Percentiles rank a stretch among this genome's conserved stretches.
These are phyloP conservation scores for Dinomys branickii DNA, from an alignment of 2,113 vertebrate species.

Conservation along the genomic window DNA sequence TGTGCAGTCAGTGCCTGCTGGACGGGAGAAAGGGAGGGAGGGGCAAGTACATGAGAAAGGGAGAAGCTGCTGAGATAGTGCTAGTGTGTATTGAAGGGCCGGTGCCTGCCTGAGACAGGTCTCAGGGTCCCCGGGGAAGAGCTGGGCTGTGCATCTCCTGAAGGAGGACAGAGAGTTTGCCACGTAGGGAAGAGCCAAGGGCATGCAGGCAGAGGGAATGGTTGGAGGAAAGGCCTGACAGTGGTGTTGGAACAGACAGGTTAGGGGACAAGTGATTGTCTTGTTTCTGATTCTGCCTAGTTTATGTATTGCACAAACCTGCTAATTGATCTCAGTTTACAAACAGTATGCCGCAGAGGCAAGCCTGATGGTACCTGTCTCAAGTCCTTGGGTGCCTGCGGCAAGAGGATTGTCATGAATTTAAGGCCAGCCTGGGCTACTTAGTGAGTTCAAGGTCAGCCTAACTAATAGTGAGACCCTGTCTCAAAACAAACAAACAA, in stretches of 20 bases:
- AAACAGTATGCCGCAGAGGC: neutral
- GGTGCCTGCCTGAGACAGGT: neutral
- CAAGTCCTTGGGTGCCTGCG: neutral
- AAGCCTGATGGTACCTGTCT: neutral
- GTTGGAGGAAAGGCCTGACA: neutral
- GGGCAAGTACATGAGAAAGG: rapidly evolving
- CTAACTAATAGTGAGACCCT: neutral
- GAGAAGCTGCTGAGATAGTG: rapidly evolving
- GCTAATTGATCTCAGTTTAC: neutral
- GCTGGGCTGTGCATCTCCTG: neutral
- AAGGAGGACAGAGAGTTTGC: neutral
- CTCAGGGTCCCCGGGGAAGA: neutral
- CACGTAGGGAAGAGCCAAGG: neutral
- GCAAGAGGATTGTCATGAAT: neutral
- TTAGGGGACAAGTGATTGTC: rapidly evolving
- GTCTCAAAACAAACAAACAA: neutral
- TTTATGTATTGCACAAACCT: neutral
- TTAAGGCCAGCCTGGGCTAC: neutral
- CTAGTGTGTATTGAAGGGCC: neutral
- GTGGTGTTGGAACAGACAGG: neutral
- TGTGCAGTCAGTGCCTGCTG: neutral
- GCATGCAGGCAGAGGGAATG: neutral
- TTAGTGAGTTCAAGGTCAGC: neutral
- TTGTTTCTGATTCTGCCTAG: neutral
- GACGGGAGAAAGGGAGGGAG: neutral